Evolutionary conservation across 2,113 vertebrate species (phyloP), one percentile per base, ranked within the genome.

Genomic region (Glaucomys volans): DNA sequence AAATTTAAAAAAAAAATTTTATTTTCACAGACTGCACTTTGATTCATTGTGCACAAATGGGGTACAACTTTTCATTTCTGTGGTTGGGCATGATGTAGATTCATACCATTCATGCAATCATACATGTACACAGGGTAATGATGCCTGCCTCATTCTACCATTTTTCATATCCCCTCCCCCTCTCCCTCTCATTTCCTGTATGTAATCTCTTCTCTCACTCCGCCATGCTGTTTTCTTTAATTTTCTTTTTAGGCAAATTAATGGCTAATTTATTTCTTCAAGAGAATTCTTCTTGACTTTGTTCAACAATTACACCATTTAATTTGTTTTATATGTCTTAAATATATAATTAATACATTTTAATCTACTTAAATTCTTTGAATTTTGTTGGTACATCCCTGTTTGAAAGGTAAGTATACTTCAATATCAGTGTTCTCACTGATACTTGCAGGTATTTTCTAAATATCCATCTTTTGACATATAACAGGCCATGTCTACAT

Each of bases 291-390:
- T 69, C 32, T 87, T 71, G 32, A 20, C 20, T 54, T 89, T 89
- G 81, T 64, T 76, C 2, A 92, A 67, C 24, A 92, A 20, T 89
- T 94, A 75, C 17, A n/a, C 8, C 54, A 30, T 64, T 76, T 69
- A 87, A 32, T 82, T 30, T 71, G 69, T 42, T 91, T 94, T 77
- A 5, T 44, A 16, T 84, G 77, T 82, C 10, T 77, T 81, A 89
- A 75, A 42, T 42, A 79, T 89, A 84, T 54, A 75, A 87, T 92
- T 54, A 76, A 90, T 88, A 64, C 40, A 82, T 77, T 90, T 71
- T 83, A 93, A 93, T 40, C 87, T 67, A 89, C 28, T 67, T 14
- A 62, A 66, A 74, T 74, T 72, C 24, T 93, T 9, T 88, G 28
- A 87, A 87, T 75, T 90, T 57, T 75, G 30, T 90, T 84, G 8